A percentile compares a stretch with the other conserved stretches of the same genome.
Conservation (phyloP, 2,113 vertebrate species). For the Sphyrna mokarran region DNA sequence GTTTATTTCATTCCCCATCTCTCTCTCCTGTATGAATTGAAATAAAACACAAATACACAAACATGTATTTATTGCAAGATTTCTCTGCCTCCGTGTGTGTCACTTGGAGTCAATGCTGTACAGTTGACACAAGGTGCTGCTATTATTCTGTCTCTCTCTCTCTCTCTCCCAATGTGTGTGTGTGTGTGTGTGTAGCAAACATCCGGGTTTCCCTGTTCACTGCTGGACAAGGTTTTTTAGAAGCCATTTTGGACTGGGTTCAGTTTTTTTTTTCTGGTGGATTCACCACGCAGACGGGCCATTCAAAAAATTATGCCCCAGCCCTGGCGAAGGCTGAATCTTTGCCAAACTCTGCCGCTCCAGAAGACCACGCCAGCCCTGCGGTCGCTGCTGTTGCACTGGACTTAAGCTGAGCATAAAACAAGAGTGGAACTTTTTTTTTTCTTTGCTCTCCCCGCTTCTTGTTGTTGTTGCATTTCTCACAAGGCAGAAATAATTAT, state of each 20-base stretch:
- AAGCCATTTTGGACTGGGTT: conserved; percentile 56
- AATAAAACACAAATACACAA: too few relatives aligned
- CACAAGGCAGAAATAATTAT: not conserved
- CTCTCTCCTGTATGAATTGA: not conserved
- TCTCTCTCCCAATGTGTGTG: not conserved
- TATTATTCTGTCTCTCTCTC: conserved; percentile 37
- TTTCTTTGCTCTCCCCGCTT: not conserved
- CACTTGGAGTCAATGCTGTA: not conserved
- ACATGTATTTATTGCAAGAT: not conserved
- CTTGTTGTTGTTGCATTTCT: not conserved
- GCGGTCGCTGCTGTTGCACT: not conserved
- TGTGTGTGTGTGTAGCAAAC: conserved; percentile 58
- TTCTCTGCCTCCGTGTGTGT: not conserved
- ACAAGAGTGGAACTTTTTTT: not conserved
- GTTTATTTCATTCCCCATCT: not conserved
- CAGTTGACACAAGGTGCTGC: not conserved
- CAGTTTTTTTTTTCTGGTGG: conserved; percentile 50
- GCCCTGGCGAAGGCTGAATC: not conserved
- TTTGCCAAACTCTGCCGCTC: conserved; percentile 45
- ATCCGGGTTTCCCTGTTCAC: conserved; percentile 82
- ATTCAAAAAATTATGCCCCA: conserved; percentile 36
- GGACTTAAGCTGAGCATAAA: not conserved
- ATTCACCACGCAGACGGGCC: conserved; percentile 47
- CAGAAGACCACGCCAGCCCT: not conserved
- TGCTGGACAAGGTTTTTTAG: conserved; percentile 60